Conservation (phyloP, 2,797 vertebrate species). For the Pyrrhura leucotis region DNA sequence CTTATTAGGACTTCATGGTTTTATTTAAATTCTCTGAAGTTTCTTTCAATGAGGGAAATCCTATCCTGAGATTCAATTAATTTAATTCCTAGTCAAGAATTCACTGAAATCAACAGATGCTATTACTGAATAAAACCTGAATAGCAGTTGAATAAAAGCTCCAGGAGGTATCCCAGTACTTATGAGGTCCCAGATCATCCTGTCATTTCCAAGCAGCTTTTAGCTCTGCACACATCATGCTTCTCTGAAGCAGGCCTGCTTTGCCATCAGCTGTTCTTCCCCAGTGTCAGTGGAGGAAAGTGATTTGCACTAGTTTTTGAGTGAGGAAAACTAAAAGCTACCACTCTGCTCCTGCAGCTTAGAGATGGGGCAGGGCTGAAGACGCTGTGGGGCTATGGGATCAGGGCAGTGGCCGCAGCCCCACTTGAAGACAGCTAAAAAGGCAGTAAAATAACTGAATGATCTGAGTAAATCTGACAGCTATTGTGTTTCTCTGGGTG, state of each 20-base stretch:
- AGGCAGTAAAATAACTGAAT: background rate
- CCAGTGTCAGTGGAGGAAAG: background rate
- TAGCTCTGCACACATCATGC: accelerated
- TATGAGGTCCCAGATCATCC: constrained; percentile 11
- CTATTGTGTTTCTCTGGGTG: background rate
- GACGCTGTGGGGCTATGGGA: background rate
- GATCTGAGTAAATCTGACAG: background rate
- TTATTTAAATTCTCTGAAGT: constrained; percentile 44
- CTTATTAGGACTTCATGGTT: constrained; percentile 43
- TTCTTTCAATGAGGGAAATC: constrained; percentile 30
- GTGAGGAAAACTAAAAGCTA: background rate
- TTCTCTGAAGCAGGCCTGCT: background rate
- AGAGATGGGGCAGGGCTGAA: background rate
- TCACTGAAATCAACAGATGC: constrained; percentile 27
- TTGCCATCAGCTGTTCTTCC: background rate
- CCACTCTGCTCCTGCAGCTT: background rate
- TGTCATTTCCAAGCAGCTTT: constrained; percentile 16
- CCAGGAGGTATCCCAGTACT: background rate
- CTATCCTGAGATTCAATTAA: constrained; percentile 20
- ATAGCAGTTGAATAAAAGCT: constrained; percentile 27
- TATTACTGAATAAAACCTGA: constrained; percentile 27
- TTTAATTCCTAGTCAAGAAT: constrained; percentile 33
- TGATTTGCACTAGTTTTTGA: background rate
- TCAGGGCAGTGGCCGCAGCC: background rate
- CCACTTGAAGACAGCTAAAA: background rate